phyloP scores from a whole-genome alignment of 2,113 vertebrate species.

The Bagarius yarrelli region DNA sequence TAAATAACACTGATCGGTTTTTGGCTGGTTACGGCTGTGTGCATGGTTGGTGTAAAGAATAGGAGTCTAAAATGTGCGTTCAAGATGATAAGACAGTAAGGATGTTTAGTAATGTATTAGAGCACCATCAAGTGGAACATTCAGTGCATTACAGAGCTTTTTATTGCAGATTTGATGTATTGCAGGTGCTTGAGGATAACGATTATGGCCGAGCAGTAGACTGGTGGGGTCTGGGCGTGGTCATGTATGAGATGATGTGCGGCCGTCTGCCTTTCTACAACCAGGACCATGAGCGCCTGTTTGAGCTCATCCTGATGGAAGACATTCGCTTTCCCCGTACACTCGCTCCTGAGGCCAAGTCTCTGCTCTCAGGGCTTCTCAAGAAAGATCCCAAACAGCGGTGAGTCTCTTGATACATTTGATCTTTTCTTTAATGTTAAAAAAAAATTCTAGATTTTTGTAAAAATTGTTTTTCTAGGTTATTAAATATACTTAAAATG shows the following conservation, averaged over 20 bases:
- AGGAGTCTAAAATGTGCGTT: neutral
- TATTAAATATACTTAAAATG: too few species aligned
- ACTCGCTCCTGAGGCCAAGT: conserved; percentile 79
- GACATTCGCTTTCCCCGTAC: conserved; percentile 90
- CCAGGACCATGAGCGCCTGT: conserved; percentile 92
- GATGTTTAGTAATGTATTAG: neutral
- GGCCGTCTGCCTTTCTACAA: conserved; percentile 93
- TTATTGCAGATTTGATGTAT: neutral
- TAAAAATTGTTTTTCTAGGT: too few species aligned
- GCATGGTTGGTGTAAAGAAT: neutral
- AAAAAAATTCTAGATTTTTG: too few species aligned
- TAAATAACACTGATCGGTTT: neutral
- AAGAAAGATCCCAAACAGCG: conserved; percentile 91
- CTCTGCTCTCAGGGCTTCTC: conserved; percentile 83
- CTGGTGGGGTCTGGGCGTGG: conserved; percentile 93
- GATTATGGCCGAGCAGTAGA: conserved; percentile 89
- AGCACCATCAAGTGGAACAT: conserved; percentile 18
- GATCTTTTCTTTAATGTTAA: neutral
- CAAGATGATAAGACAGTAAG: neutral
- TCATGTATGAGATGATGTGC: conserved; percentile 96
- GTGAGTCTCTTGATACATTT: too few species aligned
- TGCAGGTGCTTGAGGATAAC: conserved; percentile 89
- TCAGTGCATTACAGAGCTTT: neutral
- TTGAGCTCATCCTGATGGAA: conserved; percentile 93
- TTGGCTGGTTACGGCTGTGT: neutral